These are phyloP conservation scores for Galerucella calmariensis DNA, from an alignment of 2,888 invertebrate genomes.

Conservation along the genomic window DNA sequence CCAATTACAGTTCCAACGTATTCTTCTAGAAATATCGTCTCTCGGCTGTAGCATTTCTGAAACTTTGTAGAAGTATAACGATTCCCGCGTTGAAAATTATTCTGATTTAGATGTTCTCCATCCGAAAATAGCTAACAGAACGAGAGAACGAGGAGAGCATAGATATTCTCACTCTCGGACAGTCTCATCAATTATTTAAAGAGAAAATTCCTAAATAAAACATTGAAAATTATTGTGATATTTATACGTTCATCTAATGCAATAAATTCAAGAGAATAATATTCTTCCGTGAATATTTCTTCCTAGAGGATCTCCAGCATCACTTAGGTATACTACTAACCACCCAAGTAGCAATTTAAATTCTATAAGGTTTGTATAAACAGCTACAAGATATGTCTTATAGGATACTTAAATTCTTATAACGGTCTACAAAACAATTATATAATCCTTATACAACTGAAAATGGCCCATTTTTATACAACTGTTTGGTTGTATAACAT, in stretches of 20 bases:
- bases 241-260: slow-evolving; percentile 18
- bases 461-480: too few species aligned
- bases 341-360: too few species aligned
- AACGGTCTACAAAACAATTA: too few species aligned
- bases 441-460: too few species aligned
- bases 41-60: slow-evolving; percentile 28
- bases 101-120: slow-evolving; percentile 46
- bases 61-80: slow-evolving; percentile 39
- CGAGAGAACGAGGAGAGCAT: background rate
- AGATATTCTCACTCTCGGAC: slow-evolving; percentile 27
- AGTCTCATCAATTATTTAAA: slow-evolving; percentile 18
- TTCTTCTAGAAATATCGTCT: slow-evolving; percentile 26
- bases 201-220: slow-evolving; percentile 27
- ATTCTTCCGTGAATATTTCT: background rate
- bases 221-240: slow-evolving; percentile 28
- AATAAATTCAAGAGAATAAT: slow-evolving; percentile 14
- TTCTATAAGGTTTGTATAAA: too few species aligned
- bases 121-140: slow-evolving; percentile 34
- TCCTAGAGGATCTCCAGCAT: background rate
- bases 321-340: too few species aligned
- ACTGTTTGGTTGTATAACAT: too few species aligned
- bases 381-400: too few species aligned
- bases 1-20: slow-evolving; percentile 25
- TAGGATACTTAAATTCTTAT: too few species aligned
- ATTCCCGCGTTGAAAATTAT: slow-evolving; percentile 48